Evolutionary conservation across 1,140 invertebrate species (phyloP).

Genomic region (Physella acuta): DNA sequence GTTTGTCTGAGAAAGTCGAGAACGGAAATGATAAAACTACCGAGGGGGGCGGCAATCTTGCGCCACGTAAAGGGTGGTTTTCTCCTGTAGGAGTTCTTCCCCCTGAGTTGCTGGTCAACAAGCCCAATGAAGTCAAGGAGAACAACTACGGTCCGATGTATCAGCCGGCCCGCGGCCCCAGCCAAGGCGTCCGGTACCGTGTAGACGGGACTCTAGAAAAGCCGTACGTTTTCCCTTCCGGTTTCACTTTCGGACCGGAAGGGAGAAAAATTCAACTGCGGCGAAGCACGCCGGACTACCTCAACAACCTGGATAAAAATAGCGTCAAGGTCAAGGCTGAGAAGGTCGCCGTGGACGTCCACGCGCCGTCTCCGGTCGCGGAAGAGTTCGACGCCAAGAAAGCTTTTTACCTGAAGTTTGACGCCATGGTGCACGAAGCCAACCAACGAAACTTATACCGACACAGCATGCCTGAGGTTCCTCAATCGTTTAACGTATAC

Average conservation of each 20-base stretch:
- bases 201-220: constrained; percentile 12
- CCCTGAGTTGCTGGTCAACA: too few relatives aligned
- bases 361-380: neutral
- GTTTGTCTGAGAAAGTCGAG: too few relatives aligned
- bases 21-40: neutral
- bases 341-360: constrained; percentile 5
- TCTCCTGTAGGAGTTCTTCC: neutral
- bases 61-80: neutral
- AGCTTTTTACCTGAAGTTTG: constrained; percentile 14
- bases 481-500: neutral
- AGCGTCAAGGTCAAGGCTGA: neutral
- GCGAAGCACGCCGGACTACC: neutral
- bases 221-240: constrained; percentile 16
- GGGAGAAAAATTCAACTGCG: constrained; percentile 5
- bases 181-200: constrained; percentile 1
- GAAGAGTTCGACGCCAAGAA: neutral
- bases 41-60: neutral
- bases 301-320: neutral
- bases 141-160: neutral
- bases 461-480: neutral
- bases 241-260: constrained; percentile 14
- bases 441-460: neutral
- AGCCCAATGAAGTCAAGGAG: neutral
- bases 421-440: too few relatives aligned
- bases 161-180: neutral